Conservation (phyloP, 2,888 invertebrate species). For the Tridacna crocea region DNA sequence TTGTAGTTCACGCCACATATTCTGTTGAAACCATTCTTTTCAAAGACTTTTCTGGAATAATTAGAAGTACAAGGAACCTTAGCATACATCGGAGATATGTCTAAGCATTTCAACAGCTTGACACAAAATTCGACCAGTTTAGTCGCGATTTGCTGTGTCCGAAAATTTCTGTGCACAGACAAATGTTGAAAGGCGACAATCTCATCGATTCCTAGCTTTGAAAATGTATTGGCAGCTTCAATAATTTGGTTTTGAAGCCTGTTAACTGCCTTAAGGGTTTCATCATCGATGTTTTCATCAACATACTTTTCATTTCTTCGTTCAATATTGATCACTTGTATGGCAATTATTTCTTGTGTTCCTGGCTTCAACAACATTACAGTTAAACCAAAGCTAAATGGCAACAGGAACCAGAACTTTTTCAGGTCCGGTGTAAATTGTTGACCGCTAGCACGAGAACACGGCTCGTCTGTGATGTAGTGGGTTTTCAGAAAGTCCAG, state of each 20-base stretch:
- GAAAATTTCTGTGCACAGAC: not conserved
- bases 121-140: conserved; percentile 8
- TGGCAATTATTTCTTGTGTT: not conserved
- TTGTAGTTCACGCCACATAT: not conserved
- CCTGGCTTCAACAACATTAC: not conserved
- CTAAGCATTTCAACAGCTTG: not conserved
- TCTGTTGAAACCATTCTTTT: conserved; percentile 1
- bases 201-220: not conserved
- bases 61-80: conserved; percentile 7
- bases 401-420: not conserved
- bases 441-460: not conserved
- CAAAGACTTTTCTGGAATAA: conserved; percentile 11
- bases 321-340: not conserved
- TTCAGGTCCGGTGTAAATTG: conserved; percentile 1
- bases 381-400: conserved; percentile 4
- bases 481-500: conserved; percentile 1
- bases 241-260: not conserved
- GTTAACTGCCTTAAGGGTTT: not conserved
- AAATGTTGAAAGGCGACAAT: conserved; percentile 3
- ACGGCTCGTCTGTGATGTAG: conserved; percentile 1
- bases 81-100: conserved; percentile 2
- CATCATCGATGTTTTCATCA: not conserved
- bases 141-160: not conserved
- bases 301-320: not conserved
- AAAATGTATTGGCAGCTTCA: not conserved